Conservation (phyloP, 2,888 invertebrate genomes). For the Creontiades dilutus region DNA sequence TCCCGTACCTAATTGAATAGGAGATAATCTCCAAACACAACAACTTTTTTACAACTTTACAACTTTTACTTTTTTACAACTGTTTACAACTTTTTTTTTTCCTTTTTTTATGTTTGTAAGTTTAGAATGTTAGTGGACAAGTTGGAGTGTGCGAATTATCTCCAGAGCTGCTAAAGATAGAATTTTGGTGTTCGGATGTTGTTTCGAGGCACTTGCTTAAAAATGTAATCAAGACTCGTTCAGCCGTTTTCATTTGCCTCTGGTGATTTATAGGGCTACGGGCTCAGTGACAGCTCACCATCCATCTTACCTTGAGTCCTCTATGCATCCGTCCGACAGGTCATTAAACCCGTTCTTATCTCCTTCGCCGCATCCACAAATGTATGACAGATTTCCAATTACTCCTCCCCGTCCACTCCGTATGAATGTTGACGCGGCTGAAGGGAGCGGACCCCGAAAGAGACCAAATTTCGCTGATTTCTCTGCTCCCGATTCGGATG, state of each 20-base stretch:
- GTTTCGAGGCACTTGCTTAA: not conserved
- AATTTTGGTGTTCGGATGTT: not conserved
- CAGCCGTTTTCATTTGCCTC: conserved; percentile 13
- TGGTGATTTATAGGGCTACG: not conserved
- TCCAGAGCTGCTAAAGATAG: not conserved
- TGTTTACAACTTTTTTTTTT: too few relatives aligned
- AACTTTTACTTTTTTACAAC: too few relatives aligned
- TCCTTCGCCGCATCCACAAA: conserved; percentile 4
- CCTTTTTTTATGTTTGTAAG: too few relatives aligned
- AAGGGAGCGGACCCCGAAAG: not conserved
- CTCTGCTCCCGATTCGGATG: not conserved
- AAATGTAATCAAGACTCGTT: not conserved
- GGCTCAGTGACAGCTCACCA: not conserved
- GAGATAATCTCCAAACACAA: too few relatives aligned
- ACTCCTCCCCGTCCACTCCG: conserved; percentile 1
- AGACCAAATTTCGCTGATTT: not conserved
- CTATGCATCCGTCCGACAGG: not conserved
- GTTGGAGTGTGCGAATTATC: not conserved
- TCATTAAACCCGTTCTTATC: conserved; percentile 2
- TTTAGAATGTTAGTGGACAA: too few relatives aligned
- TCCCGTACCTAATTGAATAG: too few relatives aligned
- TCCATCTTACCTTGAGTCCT: conserved; percentile 4
- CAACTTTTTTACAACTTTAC: too few relatives aligned
- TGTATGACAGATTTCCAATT: conserved; percentile 22
- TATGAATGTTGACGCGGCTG: conserved; percentile 18